Base-by-base conservation (phyloP, 2,888 invertebrate genomes). In the Caenorhabditis uteleia region DNA sequence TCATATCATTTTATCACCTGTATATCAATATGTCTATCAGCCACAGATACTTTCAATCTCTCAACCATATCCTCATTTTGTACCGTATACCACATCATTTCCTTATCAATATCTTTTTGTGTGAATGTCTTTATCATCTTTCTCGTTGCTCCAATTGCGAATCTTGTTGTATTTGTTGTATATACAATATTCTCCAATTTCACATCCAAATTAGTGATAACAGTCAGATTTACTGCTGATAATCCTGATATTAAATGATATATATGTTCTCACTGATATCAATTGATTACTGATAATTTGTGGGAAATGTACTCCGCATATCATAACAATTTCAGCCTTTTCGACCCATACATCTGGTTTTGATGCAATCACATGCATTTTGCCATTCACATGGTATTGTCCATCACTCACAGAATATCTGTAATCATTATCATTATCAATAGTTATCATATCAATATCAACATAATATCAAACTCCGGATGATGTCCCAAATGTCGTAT, bases 361-460 rank as follows among this genome's bases (percentile, higher is more conserved):
- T 10, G 61, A 47, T 3, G 74, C 60, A 7, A 67, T 44, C 7
- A 77, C 58, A 6, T 59, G 57, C 38, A 77, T 59, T 33, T 46
- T 59, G 2, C 62, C 69, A 8, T 54, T 38, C 12, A 77, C 74
- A 1, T 43, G 58, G 46, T 78, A 73, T 25, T 61, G 55, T 4
- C 77, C 80, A 46, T 81, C 81, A 31, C 64, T 70, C 4, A 80
- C 80, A 3, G 74, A 62, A 49, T 80, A 81, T 12, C 77, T 77
- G 46, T 40, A 53, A 34, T 31, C 23, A 29, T 36, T 12, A 3
- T 7, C 25, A 25, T 25, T 3, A 7, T 39, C 20, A 18, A 16
- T 3, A 39, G 39, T 12, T 10, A 25, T 26, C n/a, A 34, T 12
- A 7, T 10, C 21, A 29, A 34, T 4, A 18, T 47, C 27, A 14